Percentiles rank a stretch among this genome's conserved stretches.
Conservation (phyloP, 2,797 vertebrate genomes). For the Loris lydekkerianus region DNA sequence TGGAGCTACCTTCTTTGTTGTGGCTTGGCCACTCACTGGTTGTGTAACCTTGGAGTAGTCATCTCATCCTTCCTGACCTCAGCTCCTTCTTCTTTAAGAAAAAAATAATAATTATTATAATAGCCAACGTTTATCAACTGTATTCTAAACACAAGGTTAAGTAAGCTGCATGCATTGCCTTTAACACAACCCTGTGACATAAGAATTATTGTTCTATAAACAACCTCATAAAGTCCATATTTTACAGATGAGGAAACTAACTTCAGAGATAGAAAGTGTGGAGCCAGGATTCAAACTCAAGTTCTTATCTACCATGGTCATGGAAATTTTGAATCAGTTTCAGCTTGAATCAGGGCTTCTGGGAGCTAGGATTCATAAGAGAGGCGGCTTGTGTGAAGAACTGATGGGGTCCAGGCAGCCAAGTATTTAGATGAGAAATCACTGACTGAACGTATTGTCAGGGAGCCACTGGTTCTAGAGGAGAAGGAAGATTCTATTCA, state of each 20-base stretch:
- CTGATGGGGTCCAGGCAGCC: neutral
- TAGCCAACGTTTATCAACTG: neutral
- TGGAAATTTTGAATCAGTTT: neutral
- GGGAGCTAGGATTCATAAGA: neutral
- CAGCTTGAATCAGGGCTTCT: neutral
- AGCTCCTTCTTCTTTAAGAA: constrained; percentile 24
- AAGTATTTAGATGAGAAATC: neutral
- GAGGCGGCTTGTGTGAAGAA: neutral
- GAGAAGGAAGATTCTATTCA: neutral
- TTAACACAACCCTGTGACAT: neutral
- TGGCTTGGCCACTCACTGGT: neutral
- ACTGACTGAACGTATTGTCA: neutral
- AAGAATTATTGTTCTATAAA: neutral
- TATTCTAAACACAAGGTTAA: neutral
- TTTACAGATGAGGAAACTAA: neutral
- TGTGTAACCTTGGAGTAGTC: neutral
- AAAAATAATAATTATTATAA: neutral
- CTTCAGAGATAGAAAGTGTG: neutral
- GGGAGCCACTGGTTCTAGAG: neutral
- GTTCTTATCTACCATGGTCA: neutral
- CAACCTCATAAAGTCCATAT: neutral
- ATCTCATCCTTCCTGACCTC: neutral
- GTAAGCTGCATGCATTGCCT: neutral
- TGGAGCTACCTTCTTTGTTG: neutral
- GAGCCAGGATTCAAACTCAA: neutral